Conservation (phyloP, 2,888 invertebrate genomes). For the Piscicola geometra region DNA sequence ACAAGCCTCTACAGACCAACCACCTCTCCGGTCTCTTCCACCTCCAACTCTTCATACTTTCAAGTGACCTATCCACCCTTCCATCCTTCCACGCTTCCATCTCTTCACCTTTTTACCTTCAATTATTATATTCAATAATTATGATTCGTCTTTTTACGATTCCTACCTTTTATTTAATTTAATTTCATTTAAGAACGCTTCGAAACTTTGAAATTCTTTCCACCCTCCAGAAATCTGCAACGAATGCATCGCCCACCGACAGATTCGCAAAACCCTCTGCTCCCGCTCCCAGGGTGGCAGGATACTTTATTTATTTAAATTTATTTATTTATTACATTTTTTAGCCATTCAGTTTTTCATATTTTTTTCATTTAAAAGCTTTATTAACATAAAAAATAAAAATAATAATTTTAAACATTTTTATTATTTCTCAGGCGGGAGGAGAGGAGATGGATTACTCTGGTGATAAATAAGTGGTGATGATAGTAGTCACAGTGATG, state of each 20-base stretch:
- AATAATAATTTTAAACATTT: too few relatives aligned
- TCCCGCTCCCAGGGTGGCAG: conserved; percentile 43
- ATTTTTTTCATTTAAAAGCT: neutral
- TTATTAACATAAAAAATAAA: neutral
- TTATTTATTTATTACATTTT: neutral
- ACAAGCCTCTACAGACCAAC: neutral
- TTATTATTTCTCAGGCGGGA: too few relatives aligned
- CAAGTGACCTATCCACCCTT: neutral
- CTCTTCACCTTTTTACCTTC: too few relatives aligned
- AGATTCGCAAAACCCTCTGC: conserved; percentile 53
- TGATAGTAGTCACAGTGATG: too few relatives aligned
- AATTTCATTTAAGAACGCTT: neutral
- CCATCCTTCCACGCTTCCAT: neutral
- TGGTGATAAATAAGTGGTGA: too few relatives aligned
- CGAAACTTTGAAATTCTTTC: neutral
- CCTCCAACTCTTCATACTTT: neutral
- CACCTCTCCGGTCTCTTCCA: neutral
- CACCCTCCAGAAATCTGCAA: conserved; percentile 41
- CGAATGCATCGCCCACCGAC: conserved; percentile 45
- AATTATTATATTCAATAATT: too few relatives aligned
- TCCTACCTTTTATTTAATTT: neutral
- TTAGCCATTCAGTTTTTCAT: too few relatives aligned
- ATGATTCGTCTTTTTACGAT: neutral
- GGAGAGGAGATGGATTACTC: too few relatives aligned
- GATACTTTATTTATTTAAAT: neutral